These are phyloP conservation scores for Hypena proboscidalis DNA, from an alignment of 2,888 invertebrate genomes.

Conservation along the genomic window DNA sequence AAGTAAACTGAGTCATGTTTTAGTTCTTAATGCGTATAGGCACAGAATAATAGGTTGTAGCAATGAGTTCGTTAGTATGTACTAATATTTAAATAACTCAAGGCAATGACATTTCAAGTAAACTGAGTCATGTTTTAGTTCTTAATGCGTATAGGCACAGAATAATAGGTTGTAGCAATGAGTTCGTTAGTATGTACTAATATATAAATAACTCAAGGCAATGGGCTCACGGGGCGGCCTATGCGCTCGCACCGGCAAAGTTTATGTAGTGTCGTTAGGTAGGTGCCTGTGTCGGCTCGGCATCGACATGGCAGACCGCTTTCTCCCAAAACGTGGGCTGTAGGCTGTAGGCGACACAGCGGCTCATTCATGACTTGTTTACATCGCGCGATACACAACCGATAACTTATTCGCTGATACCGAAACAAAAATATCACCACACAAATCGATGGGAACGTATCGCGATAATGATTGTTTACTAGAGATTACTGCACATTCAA, in stretches of 20 bases:
- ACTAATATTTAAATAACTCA: constrained; percentile 25
- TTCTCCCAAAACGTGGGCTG: constrained; percentile 78
- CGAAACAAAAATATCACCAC: constrained; percentile 60
- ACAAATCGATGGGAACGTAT: constrained; percentile 65
- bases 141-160: neutral
- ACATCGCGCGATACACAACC: constrained; percentile 46
- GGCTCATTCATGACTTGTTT: constrained; percentile 70
- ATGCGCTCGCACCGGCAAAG: constrained; percentile 25
- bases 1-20: constrained; percentile 15
- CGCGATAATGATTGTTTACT: constrained; percentile 79
- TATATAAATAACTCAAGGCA: constrained; percentile 29
- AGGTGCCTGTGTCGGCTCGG: constrained; percentile 49
- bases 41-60: neutral
- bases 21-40: neutral
- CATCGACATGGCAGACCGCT: no score
- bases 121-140: constrained; percentile 16
- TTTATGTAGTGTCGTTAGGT: constrained; percentile 16
- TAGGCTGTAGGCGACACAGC: constrained; percentile 66
- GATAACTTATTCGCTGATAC: constrained; percentile 49
- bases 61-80: constrained; percentile 24
- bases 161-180: constrained; percentile 9
- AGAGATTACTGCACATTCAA: constrained; percentile 71
- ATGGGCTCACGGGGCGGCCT: constrained; percentile 30
- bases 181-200: constrained; percentile 21
- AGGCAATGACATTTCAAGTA: constrained; percentile 16